Evolutionary conservation across 2,113 vertebrate species (phyloP).

Genomic region (Pantherophis guttatus): DNA sequence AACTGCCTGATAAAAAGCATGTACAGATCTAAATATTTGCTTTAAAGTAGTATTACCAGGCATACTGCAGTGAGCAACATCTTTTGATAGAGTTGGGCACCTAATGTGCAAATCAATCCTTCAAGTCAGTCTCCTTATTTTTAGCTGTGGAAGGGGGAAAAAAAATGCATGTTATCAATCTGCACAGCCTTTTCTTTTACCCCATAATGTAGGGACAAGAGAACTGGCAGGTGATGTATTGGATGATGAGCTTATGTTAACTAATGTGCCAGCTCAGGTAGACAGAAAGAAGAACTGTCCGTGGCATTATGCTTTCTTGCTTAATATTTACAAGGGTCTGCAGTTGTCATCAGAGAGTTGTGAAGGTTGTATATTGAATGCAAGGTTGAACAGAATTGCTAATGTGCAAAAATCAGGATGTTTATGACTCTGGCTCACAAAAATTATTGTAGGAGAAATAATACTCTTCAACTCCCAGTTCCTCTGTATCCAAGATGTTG

Average conservation of each 20-base stretch:
- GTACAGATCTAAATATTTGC: slow-evolving; percentile 46
- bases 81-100: not conserved
- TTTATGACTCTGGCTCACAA: not conserved
- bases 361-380: not conserved
- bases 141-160: not conserved
- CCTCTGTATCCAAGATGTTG: not conserved
- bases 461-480: not conserved
- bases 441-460: not conserved
- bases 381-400: not conserved
- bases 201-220: rapidly evolving
- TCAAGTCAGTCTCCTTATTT: not conserved
- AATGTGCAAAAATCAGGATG: too few relatives aligned
- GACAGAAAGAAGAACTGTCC: not conserved
- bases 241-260: not conserved
- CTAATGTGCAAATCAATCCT: not conserved
- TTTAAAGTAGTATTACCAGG: slow-evolving; percentile 42
- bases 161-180: not conserved
- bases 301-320: not conserved
- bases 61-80: not conserved
- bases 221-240: not conserved
- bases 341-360: rapidly evolving
- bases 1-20: slow-evolving; percentile 37
- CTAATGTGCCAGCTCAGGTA: not conserved
- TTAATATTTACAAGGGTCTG: not conserved
- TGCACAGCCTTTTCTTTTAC: not conserved